Conservation (phyloP, 2,888 invertebrate genomes). For the Tyria jacobaeae region DNA sequence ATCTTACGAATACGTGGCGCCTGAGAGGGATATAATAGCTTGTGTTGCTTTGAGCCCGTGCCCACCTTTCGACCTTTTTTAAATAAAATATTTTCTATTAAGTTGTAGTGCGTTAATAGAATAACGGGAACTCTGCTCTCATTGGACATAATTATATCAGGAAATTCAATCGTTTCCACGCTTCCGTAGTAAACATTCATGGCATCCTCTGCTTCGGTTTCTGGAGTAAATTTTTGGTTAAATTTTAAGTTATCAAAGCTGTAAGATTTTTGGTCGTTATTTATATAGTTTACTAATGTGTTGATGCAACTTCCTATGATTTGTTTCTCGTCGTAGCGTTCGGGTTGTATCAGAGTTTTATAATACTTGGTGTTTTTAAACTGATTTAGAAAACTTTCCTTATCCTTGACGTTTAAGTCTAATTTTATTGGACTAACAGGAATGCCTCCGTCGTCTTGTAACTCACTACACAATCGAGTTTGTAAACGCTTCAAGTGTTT, state of each 20-base stretch:
- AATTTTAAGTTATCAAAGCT: conserved; percentile 56
- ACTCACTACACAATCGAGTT: conserved; percentile 43
- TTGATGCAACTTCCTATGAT: conserved; percentile 58
- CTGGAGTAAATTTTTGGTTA: conserved; percentile 38
- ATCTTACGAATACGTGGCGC: neutral
- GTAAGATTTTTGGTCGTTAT: conserved; percentile 58
- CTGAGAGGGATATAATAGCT: neutral
- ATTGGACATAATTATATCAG: conserved; percentile 60
- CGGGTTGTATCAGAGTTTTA: conserved; percentile 32
- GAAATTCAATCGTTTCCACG: conserved; percentile 61
- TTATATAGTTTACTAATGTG: conserved; percentile 63
- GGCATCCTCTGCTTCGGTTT: conserved; percentile 49
- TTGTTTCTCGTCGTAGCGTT: conserved; percentile 33
- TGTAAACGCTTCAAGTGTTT: conserved; percentile 54
- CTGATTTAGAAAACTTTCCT: conserved; percentile 39
- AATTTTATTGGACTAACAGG: neutral
- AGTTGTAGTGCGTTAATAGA: conserved; percentile 50
- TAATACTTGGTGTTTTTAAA: conserved; percentile 53
- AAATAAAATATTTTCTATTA: conserved; percentile 59
- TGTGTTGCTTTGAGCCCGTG: neutral
- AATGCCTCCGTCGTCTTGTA: conserved; percentile 13
- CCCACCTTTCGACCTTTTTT: neutral
- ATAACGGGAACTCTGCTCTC: conserved; percentile 64
- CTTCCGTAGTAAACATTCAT: conserved; percentile 50
- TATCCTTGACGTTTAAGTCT: conserved; percentile 46